Evolutionary conservation across 1,140 invertebrate species (phyloP).

Genomic region (Periplaneta americana): DNA sequence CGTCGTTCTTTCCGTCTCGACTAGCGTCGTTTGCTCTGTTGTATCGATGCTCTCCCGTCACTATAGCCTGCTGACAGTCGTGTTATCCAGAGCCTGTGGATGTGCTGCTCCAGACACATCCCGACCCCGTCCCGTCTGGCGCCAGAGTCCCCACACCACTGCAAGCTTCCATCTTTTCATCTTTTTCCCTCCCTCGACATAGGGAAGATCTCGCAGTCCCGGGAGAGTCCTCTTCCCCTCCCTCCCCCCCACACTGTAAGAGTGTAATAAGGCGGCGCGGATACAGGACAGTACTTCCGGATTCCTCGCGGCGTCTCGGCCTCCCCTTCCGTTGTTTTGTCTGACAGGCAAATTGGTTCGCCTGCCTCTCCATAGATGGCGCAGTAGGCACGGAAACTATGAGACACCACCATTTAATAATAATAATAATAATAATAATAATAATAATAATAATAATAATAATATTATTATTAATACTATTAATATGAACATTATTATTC

Average conservation of each 20-base stretch:
- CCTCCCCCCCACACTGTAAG: not conserved
- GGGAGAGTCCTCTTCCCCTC: too few species aligned
- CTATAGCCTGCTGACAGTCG: not conserved
- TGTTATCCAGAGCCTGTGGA: too few species aligned
- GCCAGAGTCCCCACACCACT: not conserved
- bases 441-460: too few species aligned
- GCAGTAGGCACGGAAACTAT: not conserved
- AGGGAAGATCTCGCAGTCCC: not conserved
- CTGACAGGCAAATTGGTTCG: not conserved
- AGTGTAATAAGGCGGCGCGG: not conserved
- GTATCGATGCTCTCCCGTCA: not conserved
- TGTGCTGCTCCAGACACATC: constrained; percentile 1
- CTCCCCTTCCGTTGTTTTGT: not conserved
- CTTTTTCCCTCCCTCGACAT: not conserved
- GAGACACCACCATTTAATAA: too few species aligned
- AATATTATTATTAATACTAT: too few species aligned
- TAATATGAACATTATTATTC: too few species aligned
- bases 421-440: too few species aligned
- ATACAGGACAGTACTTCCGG: not conserved
- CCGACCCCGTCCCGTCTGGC: constrained; percentile 6
- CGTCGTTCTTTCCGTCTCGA: too few species aligned
- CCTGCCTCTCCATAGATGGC: not conserved
- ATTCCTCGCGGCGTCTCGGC: not conserved
- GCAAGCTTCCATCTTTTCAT: not conserved
- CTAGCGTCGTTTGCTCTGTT: too few species aligned